Evolutionary conservation across 2,113 vertebrate species (phyloP).

Genomic region (Pedionomus torquatus): DNA sequence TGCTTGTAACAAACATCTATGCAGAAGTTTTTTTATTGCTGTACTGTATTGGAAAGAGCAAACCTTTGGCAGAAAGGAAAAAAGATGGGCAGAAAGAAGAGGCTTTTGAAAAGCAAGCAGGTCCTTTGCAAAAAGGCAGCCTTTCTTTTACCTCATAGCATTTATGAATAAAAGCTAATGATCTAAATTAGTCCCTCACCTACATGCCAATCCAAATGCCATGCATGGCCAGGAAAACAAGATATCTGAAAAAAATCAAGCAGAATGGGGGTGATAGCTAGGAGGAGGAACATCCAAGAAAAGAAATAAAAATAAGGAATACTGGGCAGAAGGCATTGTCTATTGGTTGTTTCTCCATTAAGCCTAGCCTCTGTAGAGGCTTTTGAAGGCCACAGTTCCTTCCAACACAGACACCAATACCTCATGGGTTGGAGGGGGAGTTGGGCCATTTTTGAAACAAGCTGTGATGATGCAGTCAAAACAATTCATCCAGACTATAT

Average conservation of each 20-base stretch:
- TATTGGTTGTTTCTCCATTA: not conserved
- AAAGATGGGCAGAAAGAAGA: not conserved
- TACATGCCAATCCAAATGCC: not conserved
- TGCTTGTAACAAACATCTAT: not conserved
- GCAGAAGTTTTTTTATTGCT: not conserved
- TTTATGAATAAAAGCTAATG: not conserved
- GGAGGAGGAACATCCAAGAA: not conserved
- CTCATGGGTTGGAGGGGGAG: not conserved
- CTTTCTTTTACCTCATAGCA: not conserved
- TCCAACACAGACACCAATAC: not conserved
- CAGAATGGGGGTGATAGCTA: not conserved
- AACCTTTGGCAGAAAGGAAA: not conserved
- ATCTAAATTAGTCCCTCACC: not conserved
- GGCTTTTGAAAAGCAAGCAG: not conserved
- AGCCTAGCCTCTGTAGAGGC: not conserved
- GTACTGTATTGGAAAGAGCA: not conserved
- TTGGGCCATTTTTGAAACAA: not conserved
- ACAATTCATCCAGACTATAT: not conserved
- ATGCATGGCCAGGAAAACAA: not conserved
- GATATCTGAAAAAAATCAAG: not conserved
- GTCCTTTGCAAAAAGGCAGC: not conserved
- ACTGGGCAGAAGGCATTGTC: not conserved
- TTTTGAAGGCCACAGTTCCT: not conserved
- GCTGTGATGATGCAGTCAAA: not conserved
- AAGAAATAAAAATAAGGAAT: not conserved